A percentile compares a stretch with the other conserved stretches of the same genome.
Conservation (phyloP, 2,888 invertebrate species). For the Fragum sueziense region DNA sequence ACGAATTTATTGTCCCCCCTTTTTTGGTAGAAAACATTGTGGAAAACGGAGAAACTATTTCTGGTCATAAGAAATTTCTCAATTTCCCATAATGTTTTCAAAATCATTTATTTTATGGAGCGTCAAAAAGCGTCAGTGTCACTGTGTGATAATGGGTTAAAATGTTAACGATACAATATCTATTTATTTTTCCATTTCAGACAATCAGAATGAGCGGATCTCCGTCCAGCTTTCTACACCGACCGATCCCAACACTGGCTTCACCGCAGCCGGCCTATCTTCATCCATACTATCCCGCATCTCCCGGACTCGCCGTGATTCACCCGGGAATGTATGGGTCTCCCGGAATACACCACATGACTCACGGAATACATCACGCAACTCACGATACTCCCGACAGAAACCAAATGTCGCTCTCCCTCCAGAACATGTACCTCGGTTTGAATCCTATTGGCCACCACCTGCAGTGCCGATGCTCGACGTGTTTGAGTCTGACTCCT, state of each 20-base stretch:
- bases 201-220: neutral
- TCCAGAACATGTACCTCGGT: neutral
- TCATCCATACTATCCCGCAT: neutral
- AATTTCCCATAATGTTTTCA: neutral
- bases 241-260: slow-evolving; percentile 7
- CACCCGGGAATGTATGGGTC: neutral
- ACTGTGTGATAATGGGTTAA: neutral
- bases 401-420: neutral
- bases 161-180: neutral
- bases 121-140: neutral
- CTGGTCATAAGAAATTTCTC: neutral
- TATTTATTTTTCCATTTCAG: neutral
- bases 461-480: neutral
- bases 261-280: neutral
- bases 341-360: neutral
- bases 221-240: neutral
- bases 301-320: neutral
- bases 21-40: neutral
- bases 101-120: too few relatives aligned
- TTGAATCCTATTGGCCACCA: slow-evolving; percentile 4
- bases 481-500: neutral
- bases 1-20: too few relatives aligned
- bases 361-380: too few relatives aligned
- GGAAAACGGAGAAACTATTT: neutral
- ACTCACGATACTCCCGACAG: neutral